These are phyloP conservation scores for Chiridota heheva DNA, from an alignment of 35 echinoderm and acorn worm genomes.

Conservation along the genomic window DNA sequence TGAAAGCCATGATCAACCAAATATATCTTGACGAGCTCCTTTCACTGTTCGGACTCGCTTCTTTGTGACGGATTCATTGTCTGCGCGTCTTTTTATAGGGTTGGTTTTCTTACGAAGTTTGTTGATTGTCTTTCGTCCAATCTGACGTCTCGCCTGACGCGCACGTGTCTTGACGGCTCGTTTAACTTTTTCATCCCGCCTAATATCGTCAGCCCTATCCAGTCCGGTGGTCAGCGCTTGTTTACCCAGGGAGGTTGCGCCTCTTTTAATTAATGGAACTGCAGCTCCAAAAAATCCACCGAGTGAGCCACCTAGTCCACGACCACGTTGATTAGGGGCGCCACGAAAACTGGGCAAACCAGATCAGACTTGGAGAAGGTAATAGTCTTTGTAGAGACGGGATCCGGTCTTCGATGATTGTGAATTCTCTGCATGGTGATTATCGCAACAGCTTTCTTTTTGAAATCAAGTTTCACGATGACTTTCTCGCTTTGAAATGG, in stretches of 20 bases:
- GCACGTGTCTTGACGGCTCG: not conserved
- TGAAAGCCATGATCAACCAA: constrained; percentile 46
- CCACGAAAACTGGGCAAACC: constrained; percentile 4
- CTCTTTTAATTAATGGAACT: constrained; percentile 41
- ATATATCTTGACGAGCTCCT: constrained; percentile 15
- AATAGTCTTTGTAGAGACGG: no score
- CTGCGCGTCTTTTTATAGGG: no score
- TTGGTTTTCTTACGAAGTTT: not conserved
- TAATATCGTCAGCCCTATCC: constrained; percentile 9
- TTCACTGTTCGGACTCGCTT: not conserved
- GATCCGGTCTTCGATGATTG: not conserved
- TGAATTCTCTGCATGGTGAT: not conserved
- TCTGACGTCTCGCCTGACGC: not conserved
- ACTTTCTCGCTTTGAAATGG: constrained; percentile 56
- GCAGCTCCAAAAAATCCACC: constrained; percentile 38
- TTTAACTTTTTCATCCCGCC: constrained; percentile 14
- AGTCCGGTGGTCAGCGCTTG: constrained; percentile 44
- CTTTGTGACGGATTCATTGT: not conserved
- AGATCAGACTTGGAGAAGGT: not conserved
- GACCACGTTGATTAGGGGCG: constrained; percentile 36
- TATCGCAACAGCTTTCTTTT: not conserved
- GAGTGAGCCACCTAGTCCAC: constrained; percentile 42
- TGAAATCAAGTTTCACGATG: constrained; percentile 60
- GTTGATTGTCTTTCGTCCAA: not conserved
- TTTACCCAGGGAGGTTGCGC: constrained; percentile 46